Evolutionary conservation across 2,113 vertebrate genomes (phyloP).

Genomic region (Tretioscincus oriximinensis): DNA sequence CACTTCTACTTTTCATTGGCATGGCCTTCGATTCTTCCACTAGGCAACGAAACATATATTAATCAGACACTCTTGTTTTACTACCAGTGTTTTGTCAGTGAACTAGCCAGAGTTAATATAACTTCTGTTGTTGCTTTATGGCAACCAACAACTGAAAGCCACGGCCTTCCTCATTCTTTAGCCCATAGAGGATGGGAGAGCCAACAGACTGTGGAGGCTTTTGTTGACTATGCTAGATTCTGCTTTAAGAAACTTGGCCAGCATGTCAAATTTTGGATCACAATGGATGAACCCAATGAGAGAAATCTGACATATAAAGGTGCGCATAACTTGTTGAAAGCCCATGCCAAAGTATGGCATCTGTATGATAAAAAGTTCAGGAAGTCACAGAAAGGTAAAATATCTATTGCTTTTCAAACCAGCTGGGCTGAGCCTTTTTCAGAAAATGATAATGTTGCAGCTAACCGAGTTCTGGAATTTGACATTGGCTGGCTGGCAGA

Average conservation of each 20-base stretch:
- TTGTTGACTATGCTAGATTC: conserved; percentile 85
- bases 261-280: conserved; percentile 91
- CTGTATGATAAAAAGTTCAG: conserved; percentile 85
- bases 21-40: conserved; percentile 88
- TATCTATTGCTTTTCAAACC: conserved; percentile 88
- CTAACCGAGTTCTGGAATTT: conserved; percentile 87
- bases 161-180: conserved; percentile 81
- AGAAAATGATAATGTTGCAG: conserved; percentile 81
- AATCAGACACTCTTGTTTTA: conserved; percentile 85
- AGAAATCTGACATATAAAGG: conserved; percentile 82
- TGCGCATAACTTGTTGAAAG: conserved; percentile 87
- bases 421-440: conserved; percentile 94
- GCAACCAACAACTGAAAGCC: conserved; percentile 79
- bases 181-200: conserved; percentile 87
- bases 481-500: conserved; percentile 91
- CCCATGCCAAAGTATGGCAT: conserved; percentile 89
- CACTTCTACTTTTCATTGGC: conserved; percentile 94
- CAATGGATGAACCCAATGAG: conserved; percentile 86
- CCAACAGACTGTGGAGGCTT: conserved; percentile 78
- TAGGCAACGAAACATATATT: conserved; percentile 77
- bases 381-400: conserved; percentile 80
- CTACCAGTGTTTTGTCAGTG: conserved; percentile 86
- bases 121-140: conserved; percentile 91
- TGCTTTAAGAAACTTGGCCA: conserved; percentile 86
- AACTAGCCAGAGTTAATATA: conserved; percentile 85